These are phyloP conservation scores for Podarcis raffonei DNA, from an alignment of 2,113 vertebrate genomes.

Conservation along the genomic window DNA sequence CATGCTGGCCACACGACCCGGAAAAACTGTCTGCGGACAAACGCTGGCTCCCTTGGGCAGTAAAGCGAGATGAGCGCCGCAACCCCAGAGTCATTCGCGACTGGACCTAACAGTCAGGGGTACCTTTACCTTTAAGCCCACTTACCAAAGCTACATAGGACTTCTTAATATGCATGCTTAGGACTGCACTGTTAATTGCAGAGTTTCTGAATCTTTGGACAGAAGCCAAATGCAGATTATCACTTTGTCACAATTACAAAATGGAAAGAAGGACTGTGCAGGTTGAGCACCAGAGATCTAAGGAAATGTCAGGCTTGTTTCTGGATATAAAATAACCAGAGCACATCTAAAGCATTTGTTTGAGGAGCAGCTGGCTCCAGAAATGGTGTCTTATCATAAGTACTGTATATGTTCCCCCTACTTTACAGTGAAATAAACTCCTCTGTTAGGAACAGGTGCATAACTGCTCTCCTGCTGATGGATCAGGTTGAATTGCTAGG, in stretches of 20 bases:
- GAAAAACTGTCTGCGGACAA: too few relatives aligned
- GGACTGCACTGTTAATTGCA: too few relatives aligned
- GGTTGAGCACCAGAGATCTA: conserved; percentile 5
- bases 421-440: not conserved
- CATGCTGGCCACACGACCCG: too few relatives aligned
- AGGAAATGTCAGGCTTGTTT: not conserved
- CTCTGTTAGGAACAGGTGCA: conserved; percentile 4
- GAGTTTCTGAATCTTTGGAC: not conserved
- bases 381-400: conserved; percentile 6
- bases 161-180: too few relatives aligned
- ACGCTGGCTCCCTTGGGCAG: too few relatives aligned
- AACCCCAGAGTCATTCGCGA: too few relatives aligned
- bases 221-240: conserved; percentile 39
- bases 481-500: not conserved
- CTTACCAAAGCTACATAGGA: too few relatives aligned
- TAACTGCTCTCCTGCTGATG: conserved; percentile 1
- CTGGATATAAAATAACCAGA: conserved; percentile 2
- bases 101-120: too few relatives aligned
- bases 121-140: too few relatives aligned
- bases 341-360: conserved; percentile 12
- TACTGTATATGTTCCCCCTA: not conserved
- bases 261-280: not conserved
- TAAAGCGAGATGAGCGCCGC: too few relatives aligned
- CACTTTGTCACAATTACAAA: conserved; percentile 47
- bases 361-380: not conserved